Evolutionary conservation across 2,888 invertebrate species (phyloP).

Genomic region (Phorcus lineatus): DNA sequence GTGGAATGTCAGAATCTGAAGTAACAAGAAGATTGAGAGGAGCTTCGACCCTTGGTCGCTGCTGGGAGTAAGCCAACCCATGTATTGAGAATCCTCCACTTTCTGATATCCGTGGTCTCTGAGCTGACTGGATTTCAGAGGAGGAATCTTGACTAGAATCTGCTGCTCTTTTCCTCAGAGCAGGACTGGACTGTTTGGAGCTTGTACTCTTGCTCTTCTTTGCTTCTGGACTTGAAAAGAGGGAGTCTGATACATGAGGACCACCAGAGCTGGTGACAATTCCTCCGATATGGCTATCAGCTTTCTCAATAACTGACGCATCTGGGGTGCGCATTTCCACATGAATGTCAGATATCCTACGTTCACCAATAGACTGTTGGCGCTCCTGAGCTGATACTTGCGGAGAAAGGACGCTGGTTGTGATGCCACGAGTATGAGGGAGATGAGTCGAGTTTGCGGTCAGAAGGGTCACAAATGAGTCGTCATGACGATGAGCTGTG

Average conservation of each 20-base stretch:
- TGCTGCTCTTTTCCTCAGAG: conserved; percentile 1
- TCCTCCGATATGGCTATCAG: conserved; percentile 41
- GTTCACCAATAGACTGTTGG: not conserved
- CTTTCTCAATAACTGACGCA: conserved; percentile 40
- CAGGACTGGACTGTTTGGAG: conserved; percentile 6
- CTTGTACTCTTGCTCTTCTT: not conserved
- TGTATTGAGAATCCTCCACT: conserved; percentile 28
- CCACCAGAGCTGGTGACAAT: conserved; percentile 40
- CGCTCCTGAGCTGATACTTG: not conserved
- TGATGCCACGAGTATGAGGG: not conserved
- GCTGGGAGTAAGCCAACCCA: not conserved
- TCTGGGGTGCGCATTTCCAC: conserved; percentile 31
- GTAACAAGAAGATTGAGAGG: not conserved
- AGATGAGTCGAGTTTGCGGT: not conserved
- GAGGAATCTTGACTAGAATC: conserved; percentile 32
- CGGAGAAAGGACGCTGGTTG: not conserved
- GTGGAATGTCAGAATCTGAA: not conserved
- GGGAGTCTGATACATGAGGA: conserved; percentile 31
- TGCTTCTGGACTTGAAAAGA: conserved; percentile 40
- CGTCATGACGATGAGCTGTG: not conserved
- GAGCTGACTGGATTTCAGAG: not conserved
- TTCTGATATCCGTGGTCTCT: not conserved
- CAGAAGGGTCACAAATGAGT: not conserved
- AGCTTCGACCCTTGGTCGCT: not conserved
- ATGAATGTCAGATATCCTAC: not conserved